Percentiles rank a stretch among this genome's conserved stretches.
phyloP scores from a whole-genome alignment of 2,888 invertebrate species.

The Busseola fusca region DNA sequence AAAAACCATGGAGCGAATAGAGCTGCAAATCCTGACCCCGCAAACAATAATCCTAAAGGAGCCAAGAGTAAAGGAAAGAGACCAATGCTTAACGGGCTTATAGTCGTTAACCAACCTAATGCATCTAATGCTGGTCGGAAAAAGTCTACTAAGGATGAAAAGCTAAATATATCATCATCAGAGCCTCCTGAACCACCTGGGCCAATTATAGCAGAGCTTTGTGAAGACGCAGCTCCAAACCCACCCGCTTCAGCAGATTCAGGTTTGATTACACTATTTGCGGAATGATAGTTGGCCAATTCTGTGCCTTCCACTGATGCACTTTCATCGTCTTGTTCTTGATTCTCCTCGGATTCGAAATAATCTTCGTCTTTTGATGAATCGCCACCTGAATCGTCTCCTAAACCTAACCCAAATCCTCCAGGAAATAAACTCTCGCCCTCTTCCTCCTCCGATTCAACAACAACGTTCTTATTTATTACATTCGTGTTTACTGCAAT shows the following conservation, averaged over 20 bases:
- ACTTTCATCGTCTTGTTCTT: slow-evolving; percentile 74
- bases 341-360: slow-evolving; percentile 74
- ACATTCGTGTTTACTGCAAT: slow-evolving; percentile 92
- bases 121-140: slow-evolving; percentile 86
- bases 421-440: slow-evolving; percentile 75
- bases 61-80: slow-evolving; percentile 90
- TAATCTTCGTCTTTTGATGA: slow-evolving; percentile 75
- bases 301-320: slow-evolving; percentile 79
- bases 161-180: slow-evolving; percentile 85
- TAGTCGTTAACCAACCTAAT: slow-evolving; percentile 86
- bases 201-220: slow-evolving; percentile 71
- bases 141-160: slow-evolving; percentile 82
- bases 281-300: slow-evolving; percentile 79
- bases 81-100: slow-evolving; percentile 90
- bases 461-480: slow-evolving; percentile 88
- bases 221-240: slow-evolving; percentile 72
- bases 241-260: slow-evolving; percentile 71
- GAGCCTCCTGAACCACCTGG: slow-evolving; percentile 76
- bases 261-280: slow-evolving; percentile 66
- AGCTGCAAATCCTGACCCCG: slow-evolving; percentile 90
- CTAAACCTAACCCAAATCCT: slow-evolving; percentile 77
- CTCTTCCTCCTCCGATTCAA: slow-evolving; percentile 83
- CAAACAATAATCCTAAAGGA: slow-evolving; percentile 90
- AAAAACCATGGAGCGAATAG: slow-evolving; percentile 91
- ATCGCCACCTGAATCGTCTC: slow-evolving; percentile 77